These are phyloP conservation scores for Melanargia galathea DNA, from an alignment of 2,888 invertebrate species.

Conservation along the genomic window DNA sequence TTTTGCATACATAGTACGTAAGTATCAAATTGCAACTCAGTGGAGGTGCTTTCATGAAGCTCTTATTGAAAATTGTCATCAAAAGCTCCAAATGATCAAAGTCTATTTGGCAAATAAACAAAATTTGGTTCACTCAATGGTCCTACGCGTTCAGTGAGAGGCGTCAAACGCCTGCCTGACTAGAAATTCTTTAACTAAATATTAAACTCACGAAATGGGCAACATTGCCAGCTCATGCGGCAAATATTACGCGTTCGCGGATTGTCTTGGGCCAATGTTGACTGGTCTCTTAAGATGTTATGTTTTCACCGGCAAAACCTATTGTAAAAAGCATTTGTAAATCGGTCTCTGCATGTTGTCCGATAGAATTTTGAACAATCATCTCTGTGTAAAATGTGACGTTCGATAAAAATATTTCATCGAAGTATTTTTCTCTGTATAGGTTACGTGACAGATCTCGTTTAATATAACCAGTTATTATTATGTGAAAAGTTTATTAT, in stretches of 20 bases:
- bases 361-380: conserved; percentile 49
- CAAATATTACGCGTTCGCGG: too few species aligned
- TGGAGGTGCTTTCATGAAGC: too few species aligned
- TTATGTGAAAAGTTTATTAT: conserved; percentile 80
- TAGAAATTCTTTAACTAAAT: too few species aligned
- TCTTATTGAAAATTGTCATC: too few species aligned
- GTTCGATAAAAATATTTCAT: conserved; percentile 44
- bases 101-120: neutral
- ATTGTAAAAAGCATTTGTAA: conserved; percentile 23
- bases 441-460: conserved; percentile 64
- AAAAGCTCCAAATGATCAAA: neutral
- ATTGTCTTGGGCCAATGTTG: too few species aligned
- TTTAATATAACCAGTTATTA: conserved; percentile 80
- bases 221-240: too few species aligned
- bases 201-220: too few species aligned
- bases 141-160: too few species aligned
- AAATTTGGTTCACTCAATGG: too few species aligned
- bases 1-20: too few species aligned
- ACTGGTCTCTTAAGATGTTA: neutral
- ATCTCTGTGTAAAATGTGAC: conserved; percentile 52
- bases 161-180: too few species aligned
- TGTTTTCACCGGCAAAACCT: conserved; percentile 11
- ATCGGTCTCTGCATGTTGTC: conserved; percentile 50
- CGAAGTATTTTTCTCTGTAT: conserved; percentile 61
- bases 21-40: too few species aligned